A percentile compares a stretch with the other conserved stretches of the same genome.
Evolutionary conservation across 2,888 invertebrate species (phyloP).

Genomic region (Drosophila peninsularis): DNA sequence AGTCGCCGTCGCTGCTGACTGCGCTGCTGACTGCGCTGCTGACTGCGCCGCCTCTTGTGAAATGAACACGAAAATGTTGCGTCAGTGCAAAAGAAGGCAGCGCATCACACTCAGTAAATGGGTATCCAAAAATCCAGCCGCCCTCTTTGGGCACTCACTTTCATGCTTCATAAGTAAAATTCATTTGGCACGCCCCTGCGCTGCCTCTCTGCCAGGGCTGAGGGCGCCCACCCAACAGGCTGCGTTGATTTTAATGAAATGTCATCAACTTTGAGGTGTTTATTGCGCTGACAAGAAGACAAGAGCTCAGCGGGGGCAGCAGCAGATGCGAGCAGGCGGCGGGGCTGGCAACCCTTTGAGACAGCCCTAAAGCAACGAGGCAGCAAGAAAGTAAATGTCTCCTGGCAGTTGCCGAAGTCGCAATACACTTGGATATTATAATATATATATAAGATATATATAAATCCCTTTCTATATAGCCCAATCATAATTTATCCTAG

Average conservation of each 20-base stretch:
- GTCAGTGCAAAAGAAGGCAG: conserved; percentile 37
- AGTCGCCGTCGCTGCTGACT: conserved; percentile 18
- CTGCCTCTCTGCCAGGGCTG: background rate
- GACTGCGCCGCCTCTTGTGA: conserved; percentile 49
- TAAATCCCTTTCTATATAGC: background rate
- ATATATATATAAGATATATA: background rate
- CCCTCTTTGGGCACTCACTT: conserved; percentile 67
- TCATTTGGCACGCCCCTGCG: conserved; percentile 62
- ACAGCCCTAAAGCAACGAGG: conserved; percentile 27
- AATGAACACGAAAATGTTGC: conserved; percentile 73
- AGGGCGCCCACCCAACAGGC: conserved; percentile 9
- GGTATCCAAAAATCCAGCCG: conserved; percentile 14
- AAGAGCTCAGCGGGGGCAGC: conserved; percentile 14
- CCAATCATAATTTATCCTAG: background rate
- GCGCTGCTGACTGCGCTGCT: conserved; percentile 13
- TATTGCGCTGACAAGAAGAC: conserved; percentile 76
- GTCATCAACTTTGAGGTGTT: conserved; percentile 82
- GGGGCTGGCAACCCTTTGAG: conserved; percentile 67
- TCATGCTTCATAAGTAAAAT: conserved; percentile 79
- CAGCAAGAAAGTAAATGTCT: conserved; percentile 7
- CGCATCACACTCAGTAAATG: conserved; percentile 5
- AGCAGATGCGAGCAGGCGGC: too few relatives aligned
- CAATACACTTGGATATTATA: background rate
- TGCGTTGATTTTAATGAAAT: conserved; percentile 82
- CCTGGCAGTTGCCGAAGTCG: background rate